phyloP scores from a whole-genome alignment of 2,797 vertebrate genomes.

The Gadopsis marmoratus region DNA sequence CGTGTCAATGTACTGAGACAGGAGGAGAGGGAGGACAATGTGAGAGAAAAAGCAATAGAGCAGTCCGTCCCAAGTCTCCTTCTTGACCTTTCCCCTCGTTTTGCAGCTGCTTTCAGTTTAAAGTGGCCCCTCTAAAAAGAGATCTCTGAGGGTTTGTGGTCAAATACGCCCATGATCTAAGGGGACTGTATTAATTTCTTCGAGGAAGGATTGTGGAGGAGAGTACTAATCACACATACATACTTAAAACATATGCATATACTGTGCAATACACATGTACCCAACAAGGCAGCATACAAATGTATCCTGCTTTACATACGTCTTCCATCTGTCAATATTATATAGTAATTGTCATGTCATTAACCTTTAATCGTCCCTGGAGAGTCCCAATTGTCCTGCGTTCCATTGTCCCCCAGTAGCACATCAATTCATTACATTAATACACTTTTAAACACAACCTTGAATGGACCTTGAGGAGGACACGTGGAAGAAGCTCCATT shows the following conservation, averaged over 20 bases:
- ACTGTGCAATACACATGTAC: too few relatives aligned
- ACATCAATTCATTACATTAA: not conserved
- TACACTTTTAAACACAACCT: not conserved
- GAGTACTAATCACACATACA: not conserved
- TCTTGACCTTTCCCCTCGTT: not conserved
- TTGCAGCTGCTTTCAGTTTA: not conserved
- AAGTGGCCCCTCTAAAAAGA: constrained; percentile 3
- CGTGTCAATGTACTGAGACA: not conserved
- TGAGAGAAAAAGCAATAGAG: not conserved
- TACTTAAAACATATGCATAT: too few relatives aligned
- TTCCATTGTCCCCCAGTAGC: not conserved
- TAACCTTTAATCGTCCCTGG: not conserved
- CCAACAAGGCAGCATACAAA: not conserved
- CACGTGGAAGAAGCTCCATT: too few relatives aligned
- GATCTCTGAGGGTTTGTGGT: not conserved
- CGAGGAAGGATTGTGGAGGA: too few relatives aligned
- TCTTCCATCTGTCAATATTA: not conserved
- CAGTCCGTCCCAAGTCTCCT: not conserved
- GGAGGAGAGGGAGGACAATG: not conserved
- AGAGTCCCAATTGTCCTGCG: not conserved
- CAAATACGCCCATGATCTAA: not conserved
- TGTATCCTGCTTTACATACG: not conserved
- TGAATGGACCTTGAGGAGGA: not conserved
- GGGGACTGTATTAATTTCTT: not conserved
- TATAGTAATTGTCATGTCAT: not conserved